Base-by-base conservation (phyloP, 2,797 vertebrate genomes). In the Cynopterus sphinx region DNA sequence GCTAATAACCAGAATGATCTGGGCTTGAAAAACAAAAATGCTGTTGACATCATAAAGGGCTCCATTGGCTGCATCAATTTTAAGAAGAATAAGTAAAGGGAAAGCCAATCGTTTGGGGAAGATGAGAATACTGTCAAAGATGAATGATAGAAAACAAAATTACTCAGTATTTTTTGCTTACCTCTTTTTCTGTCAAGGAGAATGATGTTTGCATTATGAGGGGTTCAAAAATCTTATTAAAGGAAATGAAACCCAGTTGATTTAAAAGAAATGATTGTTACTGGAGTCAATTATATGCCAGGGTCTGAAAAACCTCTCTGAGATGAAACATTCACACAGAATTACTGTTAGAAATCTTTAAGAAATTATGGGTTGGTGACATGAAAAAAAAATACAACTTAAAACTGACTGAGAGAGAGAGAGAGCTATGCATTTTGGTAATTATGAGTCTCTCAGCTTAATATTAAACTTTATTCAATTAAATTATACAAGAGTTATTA, bases 221-320 rank as follows among this genome's bases (percentile, higher is more conserved):
- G 24, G 21, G 4, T 22, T 78, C 13, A 82, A 91, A 93, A 94
- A 77, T 70, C 13, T 90, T 91, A 12, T 79, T 90, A 79, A 31
- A 86, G 57, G n/a, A 91, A 96, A 74, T 94, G 3, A 93, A 96
- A 86, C 11, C 57, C 59, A 9, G 41, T 63, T 96, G 4, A 79
- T 93, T 94, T 63, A 41, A 93, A 95, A 90, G 36, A 95, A 91
- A 71, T 89, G 22, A 31, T 68, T 82, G 39, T 79, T 33, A 26
- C 65, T 73, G 63, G 28, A 90, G 91, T 96, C 49, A 75, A 16
- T 86, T 77, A 46, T 87, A 93, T 90, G n/a, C 28, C 28, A 73
- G 39, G 1, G 10, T 83, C 68, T 90, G 36, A 93, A 83, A 91
- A 84, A 94, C 63, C n/a, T 91, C 81, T 28, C 24, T 73, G 39